Percentiles rank a stretch among this genome's conserved stretches.
phyloP scores from a whole-genome alignment of 2,888 invertebrate species.

The Habroteleia sp. region DNA sequence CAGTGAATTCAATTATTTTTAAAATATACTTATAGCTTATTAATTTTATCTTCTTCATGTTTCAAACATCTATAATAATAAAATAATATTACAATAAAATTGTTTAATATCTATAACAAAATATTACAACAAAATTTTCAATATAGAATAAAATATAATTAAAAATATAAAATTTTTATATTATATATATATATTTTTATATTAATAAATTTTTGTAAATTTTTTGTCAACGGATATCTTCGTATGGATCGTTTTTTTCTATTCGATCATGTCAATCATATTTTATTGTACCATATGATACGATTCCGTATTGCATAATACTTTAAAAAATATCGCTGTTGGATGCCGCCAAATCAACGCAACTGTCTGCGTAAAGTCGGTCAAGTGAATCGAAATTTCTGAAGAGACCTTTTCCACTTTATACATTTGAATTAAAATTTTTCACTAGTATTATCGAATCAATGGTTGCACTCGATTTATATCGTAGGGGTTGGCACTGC shows the following conservation, averaged over 20 bases:
- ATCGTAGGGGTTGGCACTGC: slow-evolving; percentile 50
- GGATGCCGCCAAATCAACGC: slow-evolving; percentile 66
- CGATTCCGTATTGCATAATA: slow-evolving; percentile 49
- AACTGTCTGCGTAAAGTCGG: slow-evolving; percentile 72
- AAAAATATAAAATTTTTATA: too few species aligned
- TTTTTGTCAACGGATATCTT: too few species aligned
- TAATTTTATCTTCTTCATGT: too few species aligned
- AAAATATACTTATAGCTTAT: slow-evolving; percentile 11
- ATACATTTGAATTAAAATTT: slow-evolving; percentile 65
- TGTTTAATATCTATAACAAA: too few species aligned
- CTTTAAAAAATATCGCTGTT: slow-evolving; percentile 61
- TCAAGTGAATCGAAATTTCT: slow-evolving; percentile 72
- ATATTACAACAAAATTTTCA: too few species aligned
- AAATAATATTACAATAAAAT: too few species aligned
- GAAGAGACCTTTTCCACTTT: slow-evolving; percentile 60
- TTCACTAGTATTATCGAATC: slow-evolving; percentile 61
- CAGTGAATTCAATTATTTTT: slow-evolving; percentile 39
- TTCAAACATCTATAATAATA: too few species aligned
- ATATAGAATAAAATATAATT: too few species aligned
- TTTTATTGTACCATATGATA: slow-evolving; percentile 18
- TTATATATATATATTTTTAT: too few species aligned
- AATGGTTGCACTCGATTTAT: slow-evolving; percentile 60
- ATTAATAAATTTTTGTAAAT: too few species aligned
- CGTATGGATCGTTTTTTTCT: slow-evolving; percentile 10
- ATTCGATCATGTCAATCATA: slow-evolving; percentile 57